These are phyloP conservation scores for Bombycilla garrulus DNA, from an alignment of 2,113 vertebrate genomes.

Conservation along the genomic window DNA sequence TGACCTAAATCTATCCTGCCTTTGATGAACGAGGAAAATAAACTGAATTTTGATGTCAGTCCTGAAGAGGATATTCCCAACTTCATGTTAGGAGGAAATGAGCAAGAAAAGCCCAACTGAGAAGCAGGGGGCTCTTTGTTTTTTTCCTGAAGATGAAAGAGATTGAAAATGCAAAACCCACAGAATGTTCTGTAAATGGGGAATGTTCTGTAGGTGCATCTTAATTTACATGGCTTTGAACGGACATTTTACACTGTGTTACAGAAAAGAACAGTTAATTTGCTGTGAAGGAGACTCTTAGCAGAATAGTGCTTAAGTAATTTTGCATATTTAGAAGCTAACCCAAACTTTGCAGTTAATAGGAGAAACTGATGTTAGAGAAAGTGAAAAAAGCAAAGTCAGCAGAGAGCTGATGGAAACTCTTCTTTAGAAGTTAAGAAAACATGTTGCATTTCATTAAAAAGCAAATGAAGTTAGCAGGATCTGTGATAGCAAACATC, in stretches of 20 bases:
- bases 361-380: slow-evolving; percentile 9
- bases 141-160: neutral
- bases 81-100: slow-evolving; percentile 3
- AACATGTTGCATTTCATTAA: neutral
- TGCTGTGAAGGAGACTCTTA: neutral
- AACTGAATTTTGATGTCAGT: slow-evolving; percentile 20
- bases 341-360: slow-evolving; percentile 11
- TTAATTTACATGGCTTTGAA: neutral
- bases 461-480: neutral
- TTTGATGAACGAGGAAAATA: slow-evolving; percentile 11
- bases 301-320: neutral
- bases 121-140: slow-evolving; percentile 8
- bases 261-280: neutral
- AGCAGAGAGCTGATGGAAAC: slow-evolving; percentile 16
- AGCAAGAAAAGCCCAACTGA: slow-evolving; percentile 33
- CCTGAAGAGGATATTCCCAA: slow-evolving; percentile 19
- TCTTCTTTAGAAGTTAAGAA: neutral
- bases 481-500: neutral
- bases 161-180: neutral
- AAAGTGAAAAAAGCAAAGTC: neutral
- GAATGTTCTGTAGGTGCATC: neutral
- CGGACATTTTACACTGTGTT: neutral
- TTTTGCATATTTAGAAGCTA: slow-evolving; percentile 25
- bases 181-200: neutral
- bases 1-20: slow-evolving; percentile 11